Base-by-base conservation (phyloP, 2,797 vertebrate genomes). In the Bryconaethiops microstoma region DNA sequence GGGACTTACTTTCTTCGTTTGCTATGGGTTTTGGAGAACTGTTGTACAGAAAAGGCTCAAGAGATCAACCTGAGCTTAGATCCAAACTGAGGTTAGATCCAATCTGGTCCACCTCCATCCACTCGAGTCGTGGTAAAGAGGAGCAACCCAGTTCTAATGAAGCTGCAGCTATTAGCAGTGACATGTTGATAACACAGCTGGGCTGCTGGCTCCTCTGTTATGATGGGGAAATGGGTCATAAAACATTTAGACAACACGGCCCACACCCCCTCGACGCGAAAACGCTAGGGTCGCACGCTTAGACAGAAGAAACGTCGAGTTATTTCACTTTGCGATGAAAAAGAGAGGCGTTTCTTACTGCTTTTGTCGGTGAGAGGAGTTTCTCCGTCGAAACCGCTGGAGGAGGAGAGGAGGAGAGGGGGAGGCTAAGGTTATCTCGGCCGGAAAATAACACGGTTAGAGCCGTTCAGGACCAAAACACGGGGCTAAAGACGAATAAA, bases 141-240 rank as follows among this genome's bases (percentile, higher is more conserved):
- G 69, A 54, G 23, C 69, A 54, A 14, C 50, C 10, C 45, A 5
- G 35, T 35, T 35, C 35, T 35, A 35, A 35, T 35, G n/a, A 1
- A 48, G 69, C 48, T 54, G 69, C 25, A 54, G 48, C 48, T 71
- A 25, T 71, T 54, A 54, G 13, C 63, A 21, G 6, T 54, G 74
- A 84, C 70, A 76, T 64, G 63, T 50, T 77, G 55, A 79, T 55
- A 70, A 80, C 74, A 81, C 73, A 75, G 67, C 82, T 77, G 67
- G 17, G 8, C 70, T 55, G 63, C 5, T 55, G 39, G 68, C 64
- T 81, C 68, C 60, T 81, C 63, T 74, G 74, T 74, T 65, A 81
- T 70, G 75, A 78, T 57, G 70, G 76, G 59, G 70, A 71, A 83
- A 79, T 83, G 77, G 79, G 65, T 83, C 77, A 76, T 83, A 76